Evolutionary conservation across 2,113 vertebrate species (phyloP).

Genomic region (Hydrochoerus hydrochaeris): DNA sequence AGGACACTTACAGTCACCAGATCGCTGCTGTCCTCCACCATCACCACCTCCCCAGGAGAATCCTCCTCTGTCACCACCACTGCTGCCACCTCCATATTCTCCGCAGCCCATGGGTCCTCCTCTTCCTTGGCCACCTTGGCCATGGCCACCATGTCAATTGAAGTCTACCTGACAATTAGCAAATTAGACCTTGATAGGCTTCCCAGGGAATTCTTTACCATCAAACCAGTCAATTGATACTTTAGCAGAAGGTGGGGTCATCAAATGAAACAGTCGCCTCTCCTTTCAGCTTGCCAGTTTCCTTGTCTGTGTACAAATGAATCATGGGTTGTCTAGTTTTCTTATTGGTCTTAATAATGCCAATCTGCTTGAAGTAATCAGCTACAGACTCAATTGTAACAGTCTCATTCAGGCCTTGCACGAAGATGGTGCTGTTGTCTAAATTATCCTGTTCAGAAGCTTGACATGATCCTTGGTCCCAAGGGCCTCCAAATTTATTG

Average conservation of each 20-base stretch:
- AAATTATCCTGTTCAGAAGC: slow-evolving; percentile 93
- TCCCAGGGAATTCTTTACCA: slow-evolving; percentile 94
- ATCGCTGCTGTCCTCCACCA: slow-evolving; percentile 90
- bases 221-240: slow-evolving; percentile 96
- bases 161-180: slow-evolving; percentile 93
- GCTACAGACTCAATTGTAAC: slow-evolving; percentile 94
- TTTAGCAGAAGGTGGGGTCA: slow-evolving; percentile 93
- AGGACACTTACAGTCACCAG: slow-evolving; percentile 94
- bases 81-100: slow-evolving; percentile 89
- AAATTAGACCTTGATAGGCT: slow-evolving; percentile 94
- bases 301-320: slow-evolving; percentile 94
- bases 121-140: slow-evolving; percentile 89
- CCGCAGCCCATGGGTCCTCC: slow-evolving; percentile 92
- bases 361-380: slow-evolving; percentile 96
- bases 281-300: slow-evolving; percentile 94
- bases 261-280: slow-evolving; percentile 95
- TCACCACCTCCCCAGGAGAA: slow-evolving; percentile 86
- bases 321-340: slow-evolving; percentile 96
- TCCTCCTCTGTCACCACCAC: slow-evolving; percentile 83
- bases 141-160: slow-evolving; percentile 87
- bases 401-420: slow-evolving; percentile 93
- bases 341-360: slow-evolving; percentile 96
- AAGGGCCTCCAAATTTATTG: slow-evolving; percentile 97
- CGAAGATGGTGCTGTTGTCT: slow-evolving; percentile 97
- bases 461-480: slow-evolving; percentile 89